Percentiles rank a stretch among this genome's conserved stretches.
Conservation (phyloP, 2,113 vertebrate genomes). For the Talpa occidentalis region DNA sequence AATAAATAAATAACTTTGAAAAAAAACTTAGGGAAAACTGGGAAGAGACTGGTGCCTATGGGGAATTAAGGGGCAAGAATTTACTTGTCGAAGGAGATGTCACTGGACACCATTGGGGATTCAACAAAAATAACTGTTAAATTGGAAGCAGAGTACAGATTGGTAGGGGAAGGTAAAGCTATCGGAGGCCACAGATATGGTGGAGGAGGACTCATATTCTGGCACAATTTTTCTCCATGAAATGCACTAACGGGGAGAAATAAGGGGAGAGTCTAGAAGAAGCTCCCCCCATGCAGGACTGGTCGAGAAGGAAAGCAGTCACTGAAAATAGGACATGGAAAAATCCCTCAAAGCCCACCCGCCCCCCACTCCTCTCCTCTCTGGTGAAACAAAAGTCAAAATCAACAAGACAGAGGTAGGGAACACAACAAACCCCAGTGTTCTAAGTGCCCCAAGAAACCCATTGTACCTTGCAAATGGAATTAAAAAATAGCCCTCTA, state of each 20-base stretch:
- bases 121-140: not conserved
- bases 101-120: not conserved
- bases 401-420: not conserved
- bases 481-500: not conserved
- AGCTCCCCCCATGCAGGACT: not conserved
- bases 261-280: fast-evolving
- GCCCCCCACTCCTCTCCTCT: not conserved
- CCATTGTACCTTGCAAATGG: not conserved
- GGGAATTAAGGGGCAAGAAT: not conserved
- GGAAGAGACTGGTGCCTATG: not conserved
- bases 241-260: not conserved
- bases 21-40: too few species aligned
- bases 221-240: not conserved
- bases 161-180: not conserved
- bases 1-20: too few species aligned
- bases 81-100: not conserved
- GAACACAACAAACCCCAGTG: not conserved
- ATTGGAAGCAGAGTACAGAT: not conserved
- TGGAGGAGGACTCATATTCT: not conserved
- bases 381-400: not conserved
- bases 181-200: not conserved
- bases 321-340: not conserved
- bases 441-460: not conserved
- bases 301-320: not conserved
- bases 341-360: not conserved